Evolutionary conservation across 2,113 vertebrate species (phyloP).

Genomic region (Sceloporus tristichus): DNA sequence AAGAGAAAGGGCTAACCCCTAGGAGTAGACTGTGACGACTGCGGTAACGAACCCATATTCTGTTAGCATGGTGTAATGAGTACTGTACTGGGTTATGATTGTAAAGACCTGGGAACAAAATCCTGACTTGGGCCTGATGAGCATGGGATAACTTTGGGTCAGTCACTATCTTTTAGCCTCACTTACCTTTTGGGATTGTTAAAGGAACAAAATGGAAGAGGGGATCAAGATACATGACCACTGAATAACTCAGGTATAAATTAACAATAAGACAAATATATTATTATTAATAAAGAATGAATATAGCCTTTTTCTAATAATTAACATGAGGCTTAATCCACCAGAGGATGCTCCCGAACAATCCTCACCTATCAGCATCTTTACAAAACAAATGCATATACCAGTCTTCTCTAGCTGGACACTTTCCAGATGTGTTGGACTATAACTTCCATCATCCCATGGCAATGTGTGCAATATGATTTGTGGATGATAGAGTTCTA

Average conservation of each 20-base stretch:
- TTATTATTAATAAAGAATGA: neutral
- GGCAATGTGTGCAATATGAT: too few relatives aligned
- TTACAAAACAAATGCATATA: neutral
- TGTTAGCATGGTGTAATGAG: neutral
- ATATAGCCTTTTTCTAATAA: neutral
- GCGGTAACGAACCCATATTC: neutral
- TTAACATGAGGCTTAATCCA: neutral
- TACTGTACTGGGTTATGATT: too few relatives aligned
- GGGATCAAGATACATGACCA: neutral
- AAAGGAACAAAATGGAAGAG: neutral
- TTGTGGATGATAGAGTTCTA: too few relatives aligned
- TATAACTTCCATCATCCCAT: neutral
- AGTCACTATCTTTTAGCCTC: neutral
- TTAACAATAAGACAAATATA: neutral
- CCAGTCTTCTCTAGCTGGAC: neutral
- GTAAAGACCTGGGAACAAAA: neutral
- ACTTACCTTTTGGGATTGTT: too few relatives aligned
- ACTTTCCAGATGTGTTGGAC: neutral
- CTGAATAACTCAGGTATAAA: too few relatives aligned
- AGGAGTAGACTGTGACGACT: neutral
- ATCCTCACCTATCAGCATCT: neutral
- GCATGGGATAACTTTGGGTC: neutral
- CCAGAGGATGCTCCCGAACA: neutral
- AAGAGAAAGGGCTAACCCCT: neutral
- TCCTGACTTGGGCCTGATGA: neutral